Evolutionary conservation across 2,797 vertebrate genomes (phyloP).

Genomic region (Streptopelia turtur): DNA sequence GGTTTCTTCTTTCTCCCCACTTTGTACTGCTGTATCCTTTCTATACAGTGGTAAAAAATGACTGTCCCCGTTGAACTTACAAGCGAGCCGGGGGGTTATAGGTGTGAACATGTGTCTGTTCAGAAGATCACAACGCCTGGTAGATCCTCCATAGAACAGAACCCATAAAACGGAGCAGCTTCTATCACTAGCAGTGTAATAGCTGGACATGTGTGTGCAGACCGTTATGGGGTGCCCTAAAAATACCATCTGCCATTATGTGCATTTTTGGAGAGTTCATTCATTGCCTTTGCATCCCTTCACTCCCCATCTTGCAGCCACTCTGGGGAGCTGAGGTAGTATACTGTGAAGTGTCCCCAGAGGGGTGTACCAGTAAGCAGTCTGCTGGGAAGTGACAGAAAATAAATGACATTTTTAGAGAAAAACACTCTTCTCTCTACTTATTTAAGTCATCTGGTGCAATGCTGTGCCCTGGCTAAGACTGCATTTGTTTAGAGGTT

Average conservation of each 20-base stretch:
- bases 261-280: not conserved
- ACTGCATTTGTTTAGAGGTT: not conserved
- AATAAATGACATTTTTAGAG: not conserved
- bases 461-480: not conserved
- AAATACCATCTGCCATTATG: rapidly evolving
- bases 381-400: not conserved
- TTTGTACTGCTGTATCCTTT: not conserved
- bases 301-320: rapidly evolving
- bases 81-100: not conserved
- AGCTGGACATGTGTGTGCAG: not conserved
- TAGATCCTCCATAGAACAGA: not conserved
- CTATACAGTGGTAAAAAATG: not conserved
- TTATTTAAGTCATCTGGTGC: not conserved
- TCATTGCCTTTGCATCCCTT: not conserved
- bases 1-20: not conserved
- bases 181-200: not conserved
- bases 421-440: not conserved
- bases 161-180: not conserved
- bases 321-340: not conserved
- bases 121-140: not conserved
- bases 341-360: not conserved
- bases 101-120: not conserved
- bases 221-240: not conserved
- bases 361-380: not conserved
- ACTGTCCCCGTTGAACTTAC: not conserved